phyloP scores from a whole-genome alignment of 2,797 vertebrate genomes.

The Sylvilagus floridanus region DNA sequence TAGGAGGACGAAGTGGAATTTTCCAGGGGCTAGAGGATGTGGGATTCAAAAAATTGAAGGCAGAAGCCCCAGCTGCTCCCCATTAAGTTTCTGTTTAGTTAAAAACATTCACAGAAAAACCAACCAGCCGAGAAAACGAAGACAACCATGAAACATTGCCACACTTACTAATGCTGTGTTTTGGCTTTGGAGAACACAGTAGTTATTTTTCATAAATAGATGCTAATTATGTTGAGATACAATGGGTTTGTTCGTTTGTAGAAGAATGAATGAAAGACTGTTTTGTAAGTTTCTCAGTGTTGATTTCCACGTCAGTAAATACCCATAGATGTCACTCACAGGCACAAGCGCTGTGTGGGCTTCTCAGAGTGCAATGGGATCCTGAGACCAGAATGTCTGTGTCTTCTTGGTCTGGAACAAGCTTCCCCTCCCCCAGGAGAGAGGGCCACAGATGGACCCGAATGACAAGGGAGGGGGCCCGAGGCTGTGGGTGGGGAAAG shows the following conservation, averaged over 20 bases:
- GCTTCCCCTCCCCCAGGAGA: neutral
- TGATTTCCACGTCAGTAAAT: constrained; percentile 43
- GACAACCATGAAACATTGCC: neutral
- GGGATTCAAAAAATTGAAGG: neutral
- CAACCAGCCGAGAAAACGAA: neutral
- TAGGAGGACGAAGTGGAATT: neutral
- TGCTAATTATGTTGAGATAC: constrained; percentile 18
- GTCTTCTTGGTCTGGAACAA: neutral
- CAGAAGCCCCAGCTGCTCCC: neutral
- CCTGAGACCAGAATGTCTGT: neutral
- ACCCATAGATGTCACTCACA: neutral
- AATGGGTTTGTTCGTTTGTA: constrained; percentile 6
- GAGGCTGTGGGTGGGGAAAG: neutral
- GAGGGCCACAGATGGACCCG: neutral
- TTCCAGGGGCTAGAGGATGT: neutral
- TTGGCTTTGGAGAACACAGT: neutral
- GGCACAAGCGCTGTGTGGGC: neutral
- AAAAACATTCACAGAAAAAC: neutral
- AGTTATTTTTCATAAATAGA: constrained; percentile 9
- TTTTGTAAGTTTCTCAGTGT: constrained; percentile 35
- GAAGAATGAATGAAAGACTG: neutral
- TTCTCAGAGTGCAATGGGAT: neutral
- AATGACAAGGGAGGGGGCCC: neutral
- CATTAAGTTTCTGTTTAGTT: neutral
- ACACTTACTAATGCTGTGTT: neutral